Base-by-base conservation (phyloP, 2,888 invertebrate species). In the Tryphoninae sp. region DNA sequence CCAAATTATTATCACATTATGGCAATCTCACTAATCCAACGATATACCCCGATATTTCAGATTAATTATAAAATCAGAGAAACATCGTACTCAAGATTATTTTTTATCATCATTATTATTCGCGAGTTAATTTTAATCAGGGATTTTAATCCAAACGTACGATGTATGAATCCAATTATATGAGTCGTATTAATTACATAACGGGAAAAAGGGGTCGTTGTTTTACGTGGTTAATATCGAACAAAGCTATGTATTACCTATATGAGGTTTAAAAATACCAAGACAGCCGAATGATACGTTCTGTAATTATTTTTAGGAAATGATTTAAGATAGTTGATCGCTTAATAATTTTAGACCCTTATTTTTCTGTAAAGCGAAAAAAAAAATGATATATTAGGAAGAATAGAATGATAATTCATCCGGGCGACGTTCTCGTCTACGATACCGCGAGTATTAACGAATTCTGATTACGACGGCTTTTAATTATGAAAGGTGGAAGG, bases 381-480 rank as follows among this genome's bases (percentile, higher is more conserved):
- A 19, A 19, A 19, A 19, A 19, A 19, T 7, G 3, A 33, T 33
- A 33, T 33, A 33, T 33, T 6, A 6, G 6, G 33, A 33, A 33
- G 33, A 33, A 33, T 33, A 33, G 6, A 45, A 45, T 13, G 45
- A 45, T 45, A 13, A 13, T 45, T 45, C 11, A 45, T 45, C 13
- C 11, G 45, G 13, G 13, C 45, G 13, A 45, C 13, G 45, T 9
- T 2, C 45, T 45, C 11, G 45, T 45, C 45, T 11, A 9, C 13
- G 13, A 45, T 45, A 0, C 11, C 2, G 19, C 26, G 45, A 51
- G 45, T 42, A 13, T 7, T 59, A 58, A 69, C 58, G 59, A 80
- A 71, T 75, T 40, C 22, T 64, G 22, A 71, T 75, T 69, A 71
- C 55, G 53, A 19, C 23, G 40, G 58, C 23, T 81, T 77, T 72